These are phyloP conservation scores for Scartelaos histophorus DNA, from an alignment of 2,113 vertebrate species.

Conservation along the genomic window DNA sequence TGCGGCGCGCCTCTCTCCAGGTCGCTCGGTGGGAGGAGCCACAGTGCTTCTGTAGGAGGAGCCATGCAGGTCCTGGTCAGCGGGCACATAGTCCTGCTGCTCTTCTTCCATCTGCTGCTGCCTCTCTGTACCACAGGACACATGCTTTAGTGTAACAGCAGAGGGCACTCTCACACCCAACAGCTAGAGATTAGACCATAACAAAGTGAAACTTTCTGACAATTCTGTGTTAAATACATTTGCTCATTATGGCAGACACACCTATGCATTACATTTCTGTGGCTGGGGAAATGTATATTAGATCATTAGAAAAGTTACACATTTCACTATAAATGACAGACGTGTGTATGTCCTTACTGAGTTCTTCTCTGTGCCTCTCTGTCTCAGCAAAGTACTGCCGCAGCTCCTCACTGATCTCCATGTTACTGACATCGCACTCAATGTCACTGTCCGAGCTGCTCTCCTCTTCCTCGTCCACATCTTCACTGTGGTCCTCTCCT, in stretches of 20 bases:
- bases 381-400: slow-evolving; percentile 92
- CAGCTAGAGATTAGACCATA: background rate
- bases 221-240: background rate
- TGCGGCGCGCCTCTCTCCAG: slow-evolving; percentile 81
- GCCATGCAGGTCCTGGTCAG: slow-evolving; percentile 84
- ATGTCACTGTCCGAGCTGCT: slow-evolving; percentile 74
- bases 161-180: background rate
- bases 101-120: slow-evolving; percentile 88
- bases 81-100: slow-evolving; percentile 79
- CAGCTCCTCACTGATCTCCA: slow-evolving; percentile 96
- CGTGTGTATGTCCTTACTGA: slow-evolving; percentile 77
- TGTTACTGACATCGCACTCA: slow-evolving; percentile 90
- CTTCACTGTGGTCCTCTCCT: slow-evolving; percentile 22
- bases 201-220: background rate
- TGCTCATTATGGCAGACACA: background rate
- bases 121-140: slow-evolving; percentile 72
- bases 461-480: slow-evolving; percentile 34
- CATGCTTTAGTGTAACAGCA: background rate
- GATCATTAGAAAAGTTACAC: background rate
- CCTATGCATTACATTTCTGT: background rate
- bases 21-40: slow-evolving; percentile 82
- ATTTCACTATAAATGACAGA: background rate
- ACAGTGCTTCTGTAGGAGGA: slow-evolving; percentile 53
- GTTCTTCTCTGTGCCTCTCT: slow-evolving; percentile 85
- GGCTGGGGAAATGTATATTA: background rate